These are phyloP conservation scores for Holacanthella duospinosa DNA, from an alignment of 2,888 invertebrate genomes.

Conservation along the genomic window DNA sequence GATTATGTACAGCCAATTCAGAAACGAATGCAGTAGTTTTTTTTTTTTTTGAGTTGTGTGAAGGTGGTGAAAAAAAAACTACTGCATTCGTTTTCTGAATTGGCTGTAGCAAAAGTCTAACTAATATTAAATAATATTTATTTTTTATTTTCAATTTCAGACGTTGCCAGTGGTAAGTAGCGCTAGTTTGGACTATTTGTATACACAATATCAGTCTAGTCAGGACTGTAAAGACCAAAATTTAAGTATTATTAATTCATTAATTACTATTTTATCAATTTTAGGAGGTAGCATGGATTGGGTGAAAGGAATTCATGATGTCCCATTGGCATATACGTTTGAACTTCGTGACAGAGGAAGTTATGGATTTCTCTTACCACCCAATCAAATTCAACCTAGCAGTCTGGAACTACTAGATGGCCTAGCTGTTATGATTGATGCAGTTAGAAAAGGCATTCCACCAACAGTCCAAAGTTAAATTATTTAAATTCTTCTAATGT, in stretches of 20 bases:
- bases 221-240: not conserved
- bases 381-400: conserved; percentile 25
- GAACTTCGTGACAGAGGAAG: conserved; percentile 56
- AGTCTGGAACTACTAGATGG: conserved; percentile 26
- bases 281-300: conserved; percentile 57
- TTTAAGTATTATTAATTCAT: not conserved
- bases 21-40: too few relatives aligned
- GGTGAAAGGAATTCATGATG: conserved; percentile 56
- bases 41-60: too few relatives aligned
- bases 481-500: too few relatives aligned
- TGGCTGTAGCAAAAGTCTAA: not conserved
- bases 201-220: too few relatives aligned
- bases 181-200: not conserved
- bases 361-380: conserved; percentile 44
- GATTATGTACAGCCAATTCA: too few relatives aligned
- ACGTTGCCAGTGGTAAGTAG: conserved; percentile 51
- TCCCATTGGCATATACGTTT: conserved; percentile 57
- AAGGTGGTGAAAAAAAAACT: too few relatives aligned
- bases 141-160: conserved; percentile 41
- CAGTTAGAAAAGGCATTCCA: conserved; percentile 9
- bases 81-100: too few relatives aligned
- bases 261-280: not conserved
- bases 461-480: too few relatives aligned
- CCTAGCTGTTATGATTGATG: conserved; percentile 14
- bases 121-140: conserved; percentile 5